These are phyloP conservation scores for Phoebastria nigripes DNA, from an alignment of 2,797 vertebrate species.

Conservation along the genomic window DNA sequence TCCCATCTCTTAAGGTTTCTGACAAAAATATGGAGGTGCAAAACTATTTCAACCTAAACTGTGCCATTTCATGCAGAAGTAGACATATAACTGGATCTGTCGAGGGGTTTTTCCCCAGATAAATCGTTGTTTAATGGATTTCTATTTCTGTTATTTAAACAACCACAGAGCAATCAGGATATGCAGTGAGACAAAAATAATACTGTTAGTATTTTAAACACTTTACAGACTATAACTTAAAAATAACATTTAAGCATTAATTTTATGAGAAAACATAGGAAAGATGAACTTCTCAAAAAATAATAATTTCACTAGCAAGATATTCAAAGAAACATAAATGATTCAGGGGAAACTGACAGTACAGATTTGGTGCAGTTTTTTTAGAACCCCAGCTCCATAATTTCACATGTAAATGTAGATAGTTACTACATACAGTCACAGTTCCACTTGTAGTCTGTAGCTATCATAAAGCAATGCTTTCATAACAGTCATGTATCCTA, in stretches of 20 bases:
- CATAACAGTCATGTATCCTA: neutral
- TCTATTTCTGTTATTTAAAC: neutral
- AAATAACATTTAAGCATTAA: neutral
- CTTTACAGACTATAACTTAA: neutral
- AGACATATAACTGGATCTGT: neutral
- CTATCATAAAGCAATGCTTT: neutral
- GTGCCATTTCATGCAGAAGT: neutral
- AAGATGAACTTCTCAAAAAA: neutral
- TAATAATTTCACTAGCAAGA: neutral
- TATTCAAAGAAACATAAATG: neutral
- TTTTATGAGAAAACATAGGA: neutral
- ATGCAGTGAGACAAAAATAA: neutral
- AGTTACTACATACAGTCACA: neutral
- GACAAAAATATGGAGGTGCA: neutral
- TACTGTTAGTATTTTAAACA: neutral
- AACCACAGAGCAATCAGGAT: neutral
- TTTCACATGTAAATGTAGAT: neutral
- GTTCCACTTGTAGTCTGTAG: neutral
- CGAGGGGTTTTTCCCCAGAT: rapidly evolving
- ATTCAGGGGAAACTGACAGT: neutral
- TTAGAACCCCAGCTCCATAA: neutral
- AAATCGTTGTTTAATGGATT: neutral
- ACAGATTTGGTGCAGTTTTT: neutral
- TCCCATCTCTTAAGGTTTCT: neutral
- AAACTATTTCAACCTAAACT: neutral